Base-by-base conservation (phyloP, 2,113 vertebrate species). In the Amblyopsis rosae region DNA sequence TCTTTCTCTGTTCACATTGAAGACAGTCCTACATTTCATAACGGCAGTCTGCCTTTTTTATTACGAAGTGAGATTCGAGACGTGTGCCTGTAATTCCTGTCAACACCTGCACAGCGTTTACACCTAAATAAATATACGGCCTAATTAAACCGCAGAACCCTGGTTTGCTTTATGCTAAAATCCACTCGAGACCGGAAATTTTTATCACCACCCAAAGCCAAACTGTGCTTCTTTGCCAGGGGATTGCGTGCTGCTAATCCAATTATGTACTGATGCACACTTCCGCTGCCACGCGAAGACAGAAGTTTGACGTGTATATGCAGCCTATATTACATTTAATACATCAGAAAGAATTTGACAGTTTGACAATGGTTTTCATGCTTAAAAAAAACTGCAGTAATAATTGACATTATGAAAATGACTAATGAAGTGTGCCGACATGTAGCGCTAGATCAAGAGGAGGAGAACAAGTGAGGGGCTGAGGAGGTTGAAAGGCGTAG, bases 381-480 rank as follows among this genome's bases (percentile, higher is more conserved):
- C 51, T 12, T 11, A 56, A 32, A 2, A 41, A 48, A 59, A 62
- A 67, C 49, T 48, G 26, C 26, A 26, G 26, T 26, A 47, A 41
- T 41, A 6, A 32, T 51, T 53, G 63, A 77, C 12, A 12, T 49
- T 6, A 8, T 41, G 1, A 41, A 41, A 41, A 41, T 1, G 4
- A 41, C 35, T 41, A 41, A 41, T 41, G 35, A 41, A 41, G 35
- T 41, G 7, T 41, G 35, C 35, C 35, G 7, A 51, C 6, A 51
- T 11, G 54, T 10, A 9, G 67, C 8, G 32, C 41, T 67, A 60
- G 46, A 49, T n/a, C 16, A 32, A 48, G 60, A 67, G 70, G 67
- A 53, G 41, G 80, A 80, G 83, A 71, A 69, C 76, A 65, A 55
- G 46, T 33, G 72, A 62, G 59, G 76, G 62, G 79, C 45, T 60